Base-by-base conservation (phyloP, 2,888 invertebrate genomes). In the Tillus elongatus region DNA sequence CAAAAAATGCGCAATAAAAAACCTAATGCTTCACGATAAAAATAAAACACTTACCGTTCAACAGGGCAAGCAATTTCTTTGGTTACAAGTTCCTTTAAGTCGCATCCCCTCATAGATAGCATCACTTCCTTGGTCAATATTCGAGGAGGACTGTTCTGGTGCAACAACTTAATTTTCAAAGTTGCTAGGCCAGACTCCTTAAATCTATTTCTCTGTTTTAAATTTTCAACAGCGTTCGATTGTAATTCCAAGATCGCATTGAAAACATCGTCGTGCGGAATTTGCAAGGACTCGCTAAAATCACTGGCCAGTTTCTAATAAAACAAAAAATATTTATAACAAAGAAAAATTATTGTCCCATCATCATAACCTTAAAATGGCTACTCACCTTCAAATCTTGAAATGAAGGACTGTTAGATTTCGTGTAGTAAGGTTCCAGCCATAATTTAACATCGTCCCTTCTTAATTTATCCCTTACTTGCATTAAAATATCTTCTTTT, bases 161-260 rank as follows among this genome's bases (percentile, higher is more conserved):
- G 61, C 0, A 76, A 72, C 2, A 79, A 70, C 47, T 80, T 78
- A 1, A 88, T 68, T 57, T 79, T 76, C 13, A 89, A 63, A 0
- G 82, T 79, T 0, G 87, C 86, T 35, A 79, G 53, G 1, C 87
- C 86, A 0, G 80, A 81, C 49, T 77, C 73, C 43, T 75, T 73
- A 50, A 75, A 87, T 39, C 75, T 73, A 2, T 74, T 74, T 43
- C 80, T 73, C 13, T 83, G 79, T 41, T 77, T 77, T 9, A 83
- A 68, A 49, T 84, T 77, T 36, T 83, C 78, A 1, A 87, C 53
- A 0, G 88, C 82, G 59, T 80, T 79, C 2, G 65, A 54, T 55
- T 85, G 79, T 0, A 87, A 65, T 44, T 78, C 75, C 31, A 65
- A 70, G 10, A 87, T 51, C 0, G 77, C 74, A 40, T 66, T 58